Conservation (phyloP, 2,888 invertebrate species). For the Crocallis elinguaria region DNA sequence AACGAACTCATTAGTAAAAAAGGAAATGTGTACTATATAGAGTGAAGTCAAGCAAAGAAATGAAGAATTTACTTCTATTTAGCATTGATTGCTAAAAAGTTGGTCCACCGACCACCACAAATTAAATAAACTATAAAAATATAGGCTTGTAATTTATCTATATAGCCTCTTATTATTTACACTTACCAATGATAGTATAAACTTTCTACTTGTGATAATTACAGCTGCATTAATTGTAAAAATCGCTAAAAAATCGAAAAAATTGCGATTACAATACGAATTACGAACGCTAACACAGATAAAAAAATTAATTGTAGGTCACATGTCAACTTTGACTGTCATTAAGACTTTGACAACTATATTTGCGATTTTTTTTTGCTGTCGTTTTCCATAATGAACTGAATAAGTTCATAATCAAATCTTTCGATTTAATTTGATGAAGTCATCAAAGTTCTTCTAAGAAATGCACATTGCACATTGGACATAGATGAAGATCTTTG, state of each 20-base stretch:
- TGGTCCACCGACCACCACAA: background rate
- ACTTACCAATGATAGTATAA: constrained; percentile 8
- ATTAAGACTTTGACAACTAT: background rate
- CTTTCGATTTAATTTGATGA: too few species aligned
- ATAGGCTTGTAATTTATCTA: background rate
- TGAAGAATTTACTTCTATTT: background rate
- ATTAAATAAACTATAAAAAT: background rate
- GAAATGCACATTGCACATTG: too few species aligned
- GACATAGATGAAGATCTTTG: too few species aligned
- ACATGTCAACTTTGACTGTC: background rate
- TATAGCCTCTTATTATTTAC: background rate
- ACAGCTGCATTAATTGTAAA: background rate
- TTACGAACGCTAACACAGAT: constrained; percentile 10
- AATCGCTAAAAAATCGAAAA: constrained; percentile 30
- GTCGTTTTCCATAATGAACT: too few species aligned
- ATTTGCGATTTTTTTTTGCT: too few species aligned
- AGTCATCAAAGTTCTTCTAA: too few species aligned
- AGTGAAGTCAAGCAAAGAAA: background rate
- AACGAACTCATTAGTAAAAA: background rate
- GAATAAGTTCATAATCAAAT: too few species aligned
- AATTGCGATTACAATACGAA: constrained; percentile 32
- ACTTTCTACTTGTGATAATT: background rate
- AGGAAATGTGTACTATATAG: background rate
- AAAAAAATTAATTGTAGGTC: background rate
- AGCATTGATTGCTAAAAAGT: background rate